Percentiles rank a stretch among this genome's conserved stretches.
These are phyloP conservation scores for Nomada ferruginata DNA, from an alignment of 2,888 invertebrate genomes.

Conservation along the genomic window DNA sequence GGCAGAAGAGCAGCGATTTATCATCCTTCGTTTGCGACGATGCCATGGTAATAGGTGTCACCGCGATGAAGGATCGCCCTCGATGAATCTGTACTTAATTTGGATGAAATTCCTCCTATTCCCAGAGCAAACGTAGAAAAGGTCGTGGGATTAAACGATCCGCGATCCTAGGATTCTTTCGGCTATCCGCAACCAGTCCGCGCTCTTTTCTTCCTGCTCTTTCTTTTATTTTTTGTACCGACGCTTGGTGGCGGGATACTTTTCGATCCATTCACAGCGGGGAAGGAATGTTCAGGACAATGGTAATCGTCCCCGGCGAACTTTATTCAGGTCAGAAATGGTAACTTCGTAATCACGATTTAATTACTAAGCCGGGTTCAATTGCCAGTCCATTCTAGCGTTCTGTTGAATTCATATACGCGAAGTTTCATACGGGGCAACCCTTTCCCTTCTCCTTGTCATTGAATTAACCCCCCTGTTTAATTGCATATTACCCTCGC, in stretches of 20 bases:
- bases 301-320: constrained; percentile 27
- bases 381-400: constrained; percentile 31
- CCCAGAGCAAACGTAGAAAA: background rate
- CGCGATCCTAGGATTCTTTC: constrained; percentile 30
- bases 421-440: background rate
- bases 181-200: constrained; percentile 5
- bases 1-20: constrained; percentile 24
- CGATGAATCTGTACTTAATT: constrained; percentile 41
- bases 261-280: background rate
- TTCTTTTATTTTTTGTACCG: background rate
- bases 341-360: constrained; percentile 45
- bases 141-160: constrained; percentile 16
- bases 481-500: constrained; percentile 27
- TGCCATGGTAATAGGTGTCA: constrained; percentile 26
- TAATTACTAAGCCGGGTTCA: constrained; percentile 35
- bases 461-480: constrained; percentile 39
- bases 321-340: constrained; percentile 47
- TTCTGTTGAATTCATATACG: constrained; percentile 4
- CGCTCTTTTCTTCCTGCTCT: background rate
- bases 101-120: constrained; percentile 19
- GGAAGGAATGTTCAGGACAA: constrained; percentile 1
- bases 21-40: constrained; percentile 11
- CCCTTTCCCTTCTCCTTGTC: background rate
- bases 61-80: constrained; percentile 30
- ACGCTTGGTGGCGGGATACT: background rate